Percentiles rank a stretch among this genome's conserved stretches.
Conservation (phyloP, 37 sponge, comb jelly and placozoan species). For the Lycopodina hypogea region DNA sequence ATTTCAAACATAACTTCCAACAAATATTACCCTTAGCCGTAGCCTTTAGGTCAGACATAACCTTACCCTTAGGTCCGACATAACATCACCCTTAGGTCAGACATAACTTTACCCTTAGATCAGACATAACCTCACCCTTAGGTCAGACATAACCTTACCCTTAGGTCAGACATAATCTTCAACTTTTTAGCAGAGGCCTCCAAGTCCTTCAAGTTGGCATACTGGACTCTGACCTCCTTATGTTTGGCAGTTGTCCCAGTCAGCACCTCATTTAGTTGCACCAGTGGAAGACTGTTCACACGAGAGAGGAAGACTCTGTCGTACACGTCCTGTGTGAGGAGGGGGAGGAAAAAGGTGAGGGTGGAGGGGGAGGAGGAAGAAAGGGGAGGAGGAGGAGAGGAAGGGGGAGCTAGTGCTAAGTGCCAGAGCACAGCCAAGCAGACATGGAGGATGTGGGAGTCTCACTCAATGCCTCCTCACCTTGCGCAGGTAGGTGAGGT, state of each 20-base stretch:
- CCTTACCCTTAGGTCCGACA: too few species aligned
- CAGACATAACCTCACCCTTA: too few species aligned
- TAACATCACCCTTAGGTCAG: too few species aligned
- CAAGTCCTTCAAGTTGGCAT: conserved; percentile 38
- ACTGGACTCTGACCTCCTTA: conserved; percentile 34
- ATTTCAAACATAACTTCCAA: too few species aligned
- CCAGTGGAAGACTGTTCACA: conserved; percentile 31
- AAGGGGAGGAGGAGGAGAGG: too few species aligned
- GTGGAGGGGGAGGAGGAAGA: too few species aligned
- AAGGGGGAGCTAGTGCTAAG: too few species aligned
- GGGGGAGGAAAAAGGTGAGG: too few species aligned
- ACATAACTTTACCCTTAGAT: too few species aligned
- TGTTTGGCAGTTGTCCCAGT: conserved; percentile 9
- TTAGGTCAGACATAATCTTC: conserved; percentile 67
- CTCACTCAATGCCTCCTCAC: conserved; percentile 10
- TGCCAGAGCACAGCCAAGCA: background rate
- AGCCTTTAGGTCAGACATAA: too few species aligned
- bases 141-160: conserved; percentile 27
- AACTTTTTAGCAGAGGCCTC: conserved; percentile 39
- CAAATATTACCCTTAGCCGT: too few species aligned
- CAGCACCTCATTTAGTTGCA: conserved; percentile 7
- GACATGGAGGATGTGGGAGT: background rate
- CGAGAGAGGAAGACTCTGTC: conserved; percentile 36
- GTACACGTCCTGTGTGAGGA: conserved; percentile 51
- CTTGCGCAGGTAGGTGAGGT: conserved; percentile 62